Conservation (phyloP, 2,113 vertebrate genomes). For the Parotia lawesii region DNA sequence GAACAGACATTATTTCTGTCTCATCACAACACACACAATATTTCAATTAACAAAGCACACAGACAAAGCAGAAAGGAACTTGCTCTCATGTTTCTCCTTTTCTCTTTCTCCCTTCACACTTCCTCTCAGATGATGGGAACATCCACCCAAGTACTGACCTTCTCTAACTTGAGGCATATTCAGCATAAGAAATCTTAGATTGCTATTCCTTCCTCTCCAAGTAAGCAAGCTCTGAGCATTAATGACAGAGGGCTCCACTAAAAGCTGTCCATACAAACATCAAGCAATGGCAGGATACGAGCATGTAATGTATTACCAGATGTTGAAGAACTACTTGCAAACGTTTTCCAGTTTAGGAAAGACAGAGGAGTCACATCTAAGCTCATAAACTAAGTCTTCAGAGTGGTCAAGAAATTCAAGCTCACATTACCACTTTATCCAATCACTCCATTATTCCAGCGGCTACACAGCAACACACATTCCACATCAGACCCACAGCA, state of each 20-base stretch:
- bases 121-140: not conserved
- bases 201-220: not conserved
- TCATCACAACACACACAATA: not conserved
- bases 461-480: not conserved
- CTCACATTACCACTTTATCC: not conserved
- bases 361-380: not conserved
- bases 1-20: not conserved
- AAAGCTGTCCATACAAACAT: not conserved
- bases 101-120: not conserved
- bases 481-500: not conserved
- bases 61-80: not conserved
- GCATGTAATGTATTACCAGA: accelerated
- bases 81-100: not conserved
- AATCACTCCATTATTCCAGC: not conserved
- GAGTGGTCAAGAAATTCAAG: not conserved
- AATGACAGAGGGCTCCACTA: not conserved
- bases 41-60: not conserved
- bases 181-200: not conserved
- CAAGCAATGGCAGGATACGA: not conserved
- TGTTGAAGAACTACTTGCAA: not conserved
- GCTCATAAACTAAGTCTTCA: not conserved
- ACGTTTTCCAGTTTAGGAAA: not conserved
- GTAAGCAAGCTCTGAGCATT: not conserved
- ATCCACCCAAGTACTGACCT: not conserved
- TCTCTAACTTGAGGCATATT: not conserved